Evolutionary conservation across 2,113 vertebrate species (phyloP).

Genomic region (Kryptolebias marmoratus): DNA sequence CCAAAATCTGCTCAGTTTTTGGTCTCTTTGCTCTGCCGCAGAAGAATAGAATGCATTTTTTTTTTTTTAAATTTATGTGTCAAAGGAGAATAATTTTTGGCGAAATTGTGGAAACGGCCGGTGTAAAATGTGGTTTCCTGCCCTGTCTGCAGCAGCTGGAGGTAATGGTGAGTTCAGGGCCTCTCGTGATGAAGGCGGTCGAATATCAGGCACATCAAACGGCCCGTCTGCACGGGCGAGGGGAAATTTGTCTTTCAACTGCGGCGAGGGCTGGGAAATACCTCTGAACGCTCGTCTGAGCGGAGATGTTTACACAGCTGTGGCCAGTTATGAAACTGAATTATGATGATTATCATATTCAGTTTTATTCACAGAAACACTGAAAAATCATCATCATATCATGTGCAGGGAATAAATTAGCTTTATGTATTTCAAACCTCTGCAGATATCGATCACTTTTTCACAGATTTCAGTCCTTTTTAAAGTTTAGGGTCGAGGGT

Average conservation of each 20-base stretch:
- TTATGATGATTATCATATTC: constrained; percentile 51
- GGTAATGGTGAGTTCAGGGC: constrained; percentile 15
- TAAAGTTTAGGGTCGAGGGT: neutral
- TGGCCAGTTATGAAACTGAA: constrained; percentile 54
- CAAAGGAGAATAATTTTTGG: neutral
- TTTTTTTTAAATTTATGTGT: neutral
- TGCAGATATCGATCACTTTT: constrained; percentile 2
- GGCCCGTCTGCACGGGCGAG: neutral
- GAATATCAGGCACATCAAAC: constrained; percentile 56
- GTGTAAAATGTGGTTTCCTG: constrained; percentile 47
- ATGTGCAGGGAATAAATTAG: neutral
- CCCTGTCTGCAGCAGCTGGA: constrained; percentile 44
- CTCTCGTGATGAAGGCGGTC: constrained; percentile 27
- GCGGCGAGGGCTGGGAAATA: constrained; percentile 37
- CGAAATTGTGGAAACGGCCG: constrained; percentile 15
- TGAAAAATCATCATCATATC: constrained; percentile 37
- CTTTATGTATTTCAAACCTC: neutral
- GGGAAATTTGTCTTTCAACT: constrained; percentile 45
- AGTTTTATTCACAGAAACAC: constrained; percentile 31
- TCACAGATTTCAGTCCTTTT: neutral
- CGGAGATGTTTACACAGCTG: constrained; percentile 72
- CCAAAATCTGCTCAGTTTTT: neutral
- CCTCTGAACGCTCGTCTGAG: constrained; percentile 42
- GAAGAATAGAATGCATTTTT: constrained; percentile 5
- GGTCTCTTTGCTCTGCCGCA: constrained; percentile 19